Evolutionary conservation across 1,140 invertebrate species (phyloP), one percentile per base, ranked within the genome.

Genomic region (Arion vulgaris): DNA sequence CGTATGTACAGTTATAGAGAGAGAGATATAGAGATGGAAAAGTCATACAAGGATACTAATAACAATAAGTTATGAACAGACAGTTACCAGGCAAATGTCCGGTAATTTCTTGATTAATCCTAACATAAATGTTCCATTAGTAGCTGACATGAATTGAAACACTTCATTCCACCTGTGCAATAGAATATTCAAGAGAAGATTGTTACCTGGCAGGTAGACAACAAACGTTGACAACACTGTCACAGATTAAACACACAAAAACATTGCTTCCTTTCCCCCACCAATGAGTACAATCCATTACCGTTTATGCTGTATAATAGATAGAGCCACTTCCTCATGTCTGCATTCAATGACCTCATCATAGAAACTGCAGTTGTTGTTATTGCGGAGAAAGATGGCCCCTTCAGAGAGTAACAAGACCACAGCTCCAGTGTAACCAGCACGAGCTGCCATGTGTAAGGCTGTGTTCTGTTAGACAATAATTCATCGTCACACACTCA

Each of bases 321-420:
- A 95, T 19, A 96, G 91, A 1, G 96, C 96, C 0, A 96, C 95
- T 87, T 96, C 96, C 17, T 95, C 94, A 90, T 96, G 95, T 88
- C 96, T 96, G 87, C 95, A 95, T 88, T 96, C 95, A 86, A 98
- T 96, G 26, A 95, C 96, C 85, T 96, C 96, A 90, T 97, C 96
- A 41, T 97, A 96, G 15, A 96, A 96, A 83, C 95, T 96, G 93
- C 95, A 94, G 75, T 95, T 95, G 86, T 95, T 93, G 87, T 97
- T 96, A 87, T 97, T 97, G 85, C 95, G 95, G 1, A 94, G 91
- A 23, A 97, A 91, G 85, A 95, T 94, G 85, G 96, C 96, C 39
- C 95, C 94, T 93, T 96, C 94, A 0, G 95, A 94, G 74, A 98
- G 91, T 0, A 98, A 92, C 0, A 96, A 92, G 0, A 94, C 94